A percentile compares a stretch with the other conserved stretches of the same genome.
Evolutionary conservation across 2,797 vertebrate genomes (phyloP).

Genomic region (Buphagus erythrorhynchus): DNA sequence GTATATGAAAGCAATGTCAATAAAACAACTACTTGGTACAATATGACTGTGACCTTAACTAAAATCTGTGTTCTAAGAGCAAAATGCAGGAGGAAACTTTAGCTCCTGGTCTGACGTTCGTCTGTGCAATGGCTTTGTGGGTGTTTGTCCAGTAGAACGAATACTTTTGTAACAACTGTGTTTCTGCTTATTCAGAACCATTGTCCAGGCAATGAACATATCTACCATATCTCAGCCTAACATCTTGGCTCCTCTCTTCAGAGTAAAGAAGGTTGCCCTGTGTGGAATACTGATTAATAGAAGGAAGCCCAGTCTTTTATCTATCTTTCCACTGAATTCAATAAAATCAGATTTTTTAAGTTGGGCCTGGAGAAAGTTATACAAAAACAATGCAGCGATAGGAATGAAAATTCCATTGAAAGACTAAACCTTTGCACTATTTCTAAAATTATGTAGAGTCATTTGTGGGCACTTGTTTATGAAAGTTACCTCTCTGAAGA

Average conservation of each 20-base stretch:
- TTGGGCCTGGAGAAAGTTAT: background rate
- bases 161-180: constrained; percentile 22
- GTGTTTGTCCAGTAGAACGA: constrained; percentile 36
- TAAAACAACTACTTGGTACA: constrained; percentile 44
- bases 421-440: constrained; percentile 12
- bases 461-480: background rate
- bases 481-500: constrained; percentile 39
- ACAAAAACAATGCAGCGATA: background rate
- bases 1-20: constrained; percentile 24
- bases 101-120: background rate
- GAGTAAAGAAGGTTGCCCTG: constrained; percentile 38
- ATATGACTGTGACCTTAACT: constrained; percentile 22
- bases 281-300: constrained; percentile 2
- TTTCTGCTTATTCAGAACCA: constrained; percentile 78
- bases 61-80: constrained; percentile 47
- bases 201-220: constrained; percentile 60
- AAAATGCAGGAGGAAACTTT: constrained; percentile 43
- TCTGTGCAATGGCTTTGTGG: constrained; percentile 57
- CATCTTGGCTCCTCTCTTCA: constrained; percentile 71
- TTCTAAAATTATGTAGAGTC: constrained; percentile 4
- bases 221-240: constrained; percentile 47
- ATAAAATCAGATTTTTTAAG: background rate
- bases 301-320: constrained; percentile 10
- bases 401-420: constrained; percentile 35
- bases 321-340: constrained; percentile 18